Evolutionary conservation across 2,797 vertebrate genomes (phyloP), one percentile per base, ranked within the genome.

Genomic region (Sebastes jordani): DNA sequence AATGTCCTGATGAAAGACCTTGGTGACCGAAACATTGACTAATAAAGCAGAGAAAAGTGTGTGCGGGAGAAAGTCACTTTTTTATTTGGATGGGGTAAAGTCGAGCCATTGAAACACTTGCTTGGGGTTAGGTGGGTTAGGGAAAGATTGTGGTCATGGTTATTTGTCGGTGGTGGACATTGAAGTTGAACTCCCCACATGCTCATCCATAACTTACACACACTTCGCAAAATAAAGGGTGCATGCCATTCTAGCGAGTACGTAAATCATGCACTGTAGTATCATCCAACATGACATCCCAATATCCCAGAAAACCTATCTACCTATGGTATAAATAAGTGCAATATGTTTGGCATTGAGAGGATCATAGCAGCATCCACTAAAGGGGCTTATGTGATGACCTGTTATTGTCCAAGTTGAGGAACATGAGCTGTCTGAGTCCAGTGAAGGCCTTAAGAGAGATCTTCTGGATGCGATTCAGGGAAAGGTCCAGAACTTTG

Each of bases 351-450:
- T 69, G 38, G 22, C 20, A 54, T 49, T 65, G 38, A 20, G 5
- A 54, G 20, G 8, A 29, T 30, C 8, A 16, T 25, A 46, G 36
- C 63, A 22, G 7, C 4, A 34, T 68, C 65, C 34, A 60, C 11
- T 14, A 8, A 22, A n/a, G 4, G 4, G 13, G 1, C 11, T 29
- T 23, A 2, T 56, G 36, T 46, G n/a, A 18, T 74, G 20, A 94
- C 94, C 94, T 94, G 90, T 96, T 97, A 62, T 95, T 96, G 86
- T 96, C 94, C 64, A 96, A 73, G 86, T 96, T 96, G 74, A 96
- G 95, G 80, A 96, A 96, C 83, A 96, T 86, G 46, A 97, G 91
- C 76, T 94, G 88, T 55, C 78, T 80, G 18, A 96, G 93, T 66
- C 96, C 96, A 9, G 74, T 79, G 67, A 96, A 96, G 38, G 94